phyloP scores from a whole-genome alignment of 2,888 invertebrate species.

The Eilema sororculum region DNA sequence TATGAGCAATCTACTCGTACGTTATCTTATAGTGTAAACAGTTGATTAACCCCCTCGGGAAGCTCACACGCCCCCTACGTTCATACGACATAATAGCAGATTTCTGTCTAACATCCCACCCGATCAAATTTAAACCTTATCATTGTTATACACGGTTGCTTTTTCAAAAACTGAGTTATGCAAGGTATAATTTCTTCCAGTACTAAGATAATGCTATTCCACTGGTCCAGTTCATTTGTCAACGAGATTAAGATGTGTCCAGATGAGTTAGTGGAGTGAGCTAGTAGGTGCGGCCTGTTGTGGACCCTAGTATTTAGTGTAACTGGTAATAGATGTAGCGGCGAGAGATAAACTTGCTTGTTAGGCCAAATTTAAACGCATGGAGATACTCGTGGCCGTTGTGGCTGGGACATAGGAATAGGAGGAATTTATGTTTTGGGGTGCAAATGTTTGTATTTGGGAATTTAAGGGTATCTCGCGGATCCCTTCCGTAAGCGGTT shows the following conservation, averaged over 20 bases:
- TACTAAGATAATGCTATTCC: conserved; percentile 56
- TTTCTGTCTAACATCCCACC: conserved; percentile 20
- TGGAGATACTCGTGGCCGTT: conserved; percentile 4
- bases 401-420: neutral
- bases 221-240: conserved; percentile 60
- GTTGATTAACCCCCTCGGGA: conserved; percentile 52
- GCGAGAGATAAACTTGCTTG: conserved; percentile 24
- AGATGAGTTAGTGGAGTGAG: conserved; percentile 52
- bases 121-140: conserved; percentile 28
- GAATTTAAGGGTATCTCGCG: neutral
- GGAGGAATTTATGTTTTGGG: conserved; percentile 13
- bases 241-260: conserved; percentile 57
- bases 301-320: conserved; percentile 48
- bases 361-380: conserved; percentile 15
- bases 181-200: conserved; percentile 46
- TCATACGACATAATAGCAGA: conserved; percentile 51
- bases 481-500: conserved; percentile 4
- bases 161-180: conserved; percentile 17
- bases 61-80: conserved; percentile 51
- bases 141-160: conserved; percentile 17
- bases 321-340: conserved; percentile 50
- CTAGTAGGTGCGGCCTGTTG: conserved; percentile 46
- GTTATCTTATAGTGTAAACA: conserved; percentile 57
- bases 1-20: conserved; percentile 51
- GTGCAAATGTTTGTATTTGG: neutral